phyloP scores from a whole-genome alignment of 1,140 invertebrate genomes.

The Holcopasites calliopsidis region DNA sequence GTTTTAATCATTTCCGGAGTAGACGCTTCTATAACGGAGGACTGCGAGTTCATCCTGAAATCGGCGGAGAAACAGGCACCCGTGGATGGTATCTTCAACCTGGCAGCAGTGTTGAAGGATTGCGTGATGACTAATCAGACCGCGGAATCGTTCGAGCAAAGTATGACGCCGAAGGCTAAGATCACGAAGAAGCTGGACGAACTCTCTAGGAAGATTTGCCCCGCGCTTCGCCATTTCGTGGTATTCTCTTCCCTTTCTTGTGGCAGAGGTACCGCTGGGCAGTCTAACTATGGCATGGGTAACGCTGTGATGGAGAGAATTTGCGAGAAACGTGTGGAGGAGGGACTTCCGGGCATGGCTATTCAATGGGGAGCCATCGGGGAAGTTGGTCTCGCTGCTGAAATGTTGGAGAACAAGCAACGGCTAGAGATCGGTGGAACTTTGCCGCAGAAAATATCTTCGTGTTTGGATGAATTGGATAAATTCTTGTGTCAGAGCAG shows the following conservation, averaged over 20 bases:
- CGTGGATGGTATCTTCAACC: conserved; percentile 89
- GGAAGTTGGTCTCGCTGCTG: conserved; percentile 82
- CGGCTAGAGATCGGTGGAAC: conserved; percentile 83
- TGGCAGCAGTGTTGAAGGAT: conserved; percentile 85
- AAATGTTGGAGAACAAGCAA: conserved; percentile 84
- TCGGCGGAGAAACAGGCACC: conserved; percentile 82
- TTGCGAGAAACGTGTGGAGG: conserved; percentile 78
- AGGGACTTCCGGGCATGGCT: conserved; percentile 81
- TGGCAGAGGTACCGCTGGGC: conserved; percentile 88
- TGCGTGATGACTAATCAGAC: conserved; percentile 80
- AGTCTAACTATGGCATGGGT: conserved; percentile 87
- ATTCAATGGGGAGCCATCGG: conserved; percentile 83
- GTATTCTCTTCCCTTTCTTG: conserved; percentile 89
- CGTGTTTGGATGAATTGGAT: conserved; percentile 81
- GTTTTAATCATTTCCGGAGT: conserved; percentile 78
- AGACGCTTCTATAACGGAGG: conserved; percentile 77
- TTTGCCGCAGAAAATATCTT: conserved; percentile 84
- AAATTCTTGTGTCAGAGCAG: conserved; percentile 81
- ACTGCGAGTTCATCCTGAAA: conserved; percentile 81
- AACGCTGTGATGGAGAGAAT: conserved; percentile 83
- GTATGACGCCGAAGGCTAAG: conserved; percentile 79
- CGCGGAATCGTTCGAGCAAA: conserved; percentile 76
- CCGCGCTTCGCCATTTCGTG: conserved; percentile 80
- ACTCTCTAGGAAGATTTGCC: conserved; percentile 79
- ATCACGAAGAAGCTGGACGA: conserved; percentile 79